Base-by-base conservation (phyloP, 2,888 invertebrate species). In the Mechanitis messenoides region DNA sequence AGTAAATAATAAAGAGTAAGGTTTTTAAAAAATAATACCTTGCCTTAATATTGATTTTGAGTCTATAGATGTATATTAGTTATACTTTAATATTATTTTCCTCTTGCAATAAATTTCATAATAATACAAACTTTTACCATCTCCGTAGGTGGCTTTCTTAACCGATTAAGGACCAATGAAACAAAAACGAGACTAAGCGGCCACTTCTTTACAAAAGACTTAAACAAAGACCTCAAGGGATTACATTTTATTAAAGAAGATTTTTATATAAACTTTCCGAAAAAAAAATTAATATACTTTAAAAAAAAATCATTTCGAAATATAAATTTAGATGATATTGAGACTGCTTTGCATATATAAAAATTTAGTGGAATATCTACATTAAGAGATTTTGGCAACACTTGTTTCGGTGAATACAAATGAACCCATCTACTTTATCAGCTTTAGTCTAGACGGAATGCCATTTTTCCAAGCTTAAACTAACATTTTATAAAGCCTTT, bases 191-290 rank as follows among this genome's bases (percentile, higher is more conserved):
- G 72, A 78, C 74, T 74, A 76, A 75, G 74, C 71, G 75, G 76
- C 79, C 76, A 81, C 80, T 84, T 84, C 81, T 82, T 85, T 84
- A 85, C 80, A 83, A 81, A 83, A 81, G 81, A 84, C 79, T 87
- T 84, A 79, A 82, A 80, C 75, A 70, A 75, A 79, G 84, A 80
- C 75, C 78, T 76, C 75, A 72, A 74, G 75, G 50, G 50, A 31
- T 31, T 50, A 20, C 31, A 50, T 11, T n/a, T 31, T 50, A 31
- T 50, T 50, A 50, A 50, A n/a, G 50, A 28, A 50, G 50, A 50
- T 50, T 50, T 31, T 50, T 50, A 11, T 50, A 50, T 50, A 50
- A 9, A 9, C 28, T 31, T 50, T 31, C 31, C 31, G 7, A 31
- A 31, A 31, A 50, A 47, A 61, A 61, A 61, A 46, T 31, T 50